Percentiles rank a stretch among this genome's conserved stretches.
These are phyloP conservation scores for Styela plicata DNA, from an alignment of 23 tunicate genomes.

Conservation along the genomic window DNA sequence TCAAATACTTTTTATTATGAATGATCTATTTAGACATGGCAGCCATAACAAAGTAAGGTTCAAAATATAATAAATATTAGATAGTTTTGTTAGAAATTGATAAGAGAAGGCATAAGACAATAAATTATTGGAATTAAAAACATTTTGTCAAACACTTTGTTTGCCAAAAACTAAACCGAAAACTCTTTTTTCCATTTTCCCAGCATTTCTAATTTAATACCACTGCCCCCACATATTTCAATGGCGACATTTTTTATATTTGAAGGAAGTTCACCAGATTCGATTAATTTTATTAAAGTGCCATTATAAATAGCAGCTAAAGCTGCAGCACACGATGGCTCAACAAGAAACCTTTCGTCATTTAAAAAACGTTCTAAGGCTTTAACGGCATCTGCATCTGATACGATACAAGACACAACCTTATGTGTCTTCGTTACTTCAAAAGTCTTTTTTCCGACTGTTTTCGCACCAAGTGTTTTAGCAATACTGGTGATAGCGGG, in stretches of 20 bases:
- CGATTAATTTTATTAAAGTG: constrained; percentile 36
- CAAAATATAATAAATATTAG: too few species aligned
- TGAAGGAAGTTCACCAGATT: constrained; percentile 5
- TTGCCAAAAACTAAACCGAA: background rate
- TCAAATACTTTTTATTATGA: too few species aligned
- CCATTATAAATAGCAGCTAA: constrained; percentile 76
- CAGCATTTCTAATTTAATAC: constrained; percentile 48
- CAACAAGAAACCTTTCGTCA: constrained; percentile 88
- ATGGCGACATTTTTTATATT: constrained; percentile 65
- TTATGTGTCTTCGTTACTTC: constrained; percentile 40
- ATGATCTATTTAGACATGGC: too few species aligned
- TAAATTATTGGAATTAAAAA: too few species aligned
- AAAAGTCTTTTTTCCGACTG: constrained; percentile 50
- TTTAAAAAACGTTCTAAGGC: constrained; percentile 50
- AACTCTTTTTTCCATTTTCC: constrained; percentile 54
- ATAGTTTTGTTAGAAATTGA: too few species aligned
- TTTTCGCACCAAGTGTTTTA: constrained; percentile 86
- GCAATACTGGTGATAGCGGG: constrained; percentile 87
- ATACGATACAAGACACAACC: constrained; percentile 53
- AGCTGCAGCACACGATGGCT: constrained; percentile 90
- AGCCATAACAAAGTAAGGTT: too few species aligned
- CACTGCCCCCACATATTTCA: constrained; percentile 82
- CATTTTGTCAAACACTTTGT: too few species aligned
- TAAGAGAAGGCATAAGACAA: too few species aligned
- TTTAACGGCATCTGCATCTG: constrained; percentile 60